phyloP scores from a whole-genome alignment of 1,140 invertebrate species.

The Ips typographus region DNA sequence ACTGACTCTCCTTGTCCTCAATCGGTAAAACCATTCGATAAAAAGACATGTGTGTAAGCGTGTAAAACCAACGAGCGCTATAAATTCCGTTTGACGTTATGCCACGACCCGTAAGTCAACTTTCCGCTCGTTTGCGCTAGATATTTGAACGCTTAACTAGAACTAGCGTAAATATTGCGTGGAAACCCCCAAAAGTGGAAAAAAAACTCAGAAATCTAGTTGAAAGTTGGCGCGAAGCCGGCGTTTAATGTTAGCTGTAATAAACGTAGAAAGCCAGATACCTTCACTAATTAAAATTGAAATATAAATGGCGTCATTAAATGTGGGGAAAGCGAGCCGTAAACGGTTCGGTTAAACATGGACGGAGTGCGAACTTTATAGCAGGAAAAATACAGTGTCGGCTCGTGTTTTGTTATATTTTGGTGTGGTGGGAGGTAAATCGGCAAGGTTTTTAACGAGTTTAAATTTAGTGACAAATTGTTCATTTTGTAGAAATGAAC shows the following conservation, averaged over 20 bases:
- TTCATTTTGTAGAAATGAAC: too few relatives aligned
- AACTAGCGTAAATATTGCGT: too few relatives aligned
- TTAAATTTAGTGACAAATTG: too few relatives aligned
- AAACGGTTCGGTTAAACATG: slow-evolving; percentile 1
- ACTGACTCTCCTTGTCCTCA: slow-evolving; percentile 31
- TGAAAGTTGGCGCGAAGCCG: slow-evolving; percentile 5
- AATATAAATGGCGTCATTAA: slow-evolving; percentile 42
- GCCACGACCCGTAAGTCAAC: too few relatives aligned
- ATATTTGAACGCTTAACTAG: too few relatives aligned
- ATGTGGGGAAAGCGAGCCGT: slow-evolving; percentile 17
- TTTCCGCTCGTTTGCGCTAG: too few relatives aligned
- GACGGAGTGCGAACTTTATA: slow-evolving; percentile 4
- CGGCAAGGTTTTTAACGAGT: too few relatives aligned
- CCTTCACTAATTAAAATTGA: slow-evolving; percentile 38
- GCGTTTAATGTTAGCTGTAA: neutral
- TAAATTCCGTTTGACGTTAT: too few relatives aligned
- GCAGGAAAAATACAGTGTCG: neutral
- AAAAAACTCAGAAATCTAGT: neutral
- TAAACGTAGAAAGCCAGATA: slow-evolving; percentile 20
- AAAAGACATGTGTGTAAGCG: neutral
- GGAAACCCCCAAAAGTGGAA: too few relatives aligned
- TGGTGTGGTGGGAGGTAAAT: too few relatives aligned
- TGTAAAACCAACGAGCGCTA: too few relatives aligned
- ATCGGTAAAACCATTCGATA: slow-evolving; percentile 20
- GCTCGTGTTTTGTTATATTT: too few relatives aligned